phyloP scores from a whole-genome alignment of 2,888 invertebrate genomes.

The Drosophila tripunctata region DNA sequence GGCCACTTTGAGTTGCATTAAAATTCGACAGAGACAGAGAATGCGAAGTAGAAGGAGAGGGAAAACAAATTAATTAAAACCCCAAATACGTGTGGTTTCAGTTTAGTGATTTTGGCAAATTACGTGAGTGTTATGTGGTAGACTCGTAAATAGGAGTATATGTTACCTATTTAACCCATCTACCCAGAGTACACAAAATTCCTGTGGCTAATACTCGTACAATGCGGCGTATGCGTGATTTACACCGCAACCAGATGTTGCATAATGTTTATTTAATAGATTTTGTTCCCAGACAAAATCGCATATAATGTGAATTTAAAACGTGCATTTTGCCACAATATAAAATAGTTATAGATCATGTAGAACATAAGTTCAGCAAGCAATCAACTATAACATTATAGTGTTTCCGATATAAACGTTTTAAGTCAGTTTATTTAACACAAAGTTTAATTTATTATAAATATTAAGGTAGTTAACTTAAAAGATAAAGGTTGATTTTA shows the following conservation, averaged over 20 bases:
- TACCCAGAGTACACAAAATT: constrained; percentile 32
- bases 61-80: constrained; percentile 49
- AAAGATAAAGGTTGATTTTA: too few relatives aligned
- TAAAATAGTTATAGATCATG: background rate
- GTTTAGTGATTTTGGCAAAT: constrained; percentile 33
- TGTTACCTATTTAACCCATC: background rate
- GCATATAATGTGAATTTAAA: background rate
- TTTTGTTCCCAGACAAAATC: background rate
- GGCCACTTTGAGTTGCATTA: constrained; percentile 16
- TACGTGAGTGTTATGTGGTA: constrained; percentile 2
- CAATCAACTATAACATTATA: too few relatives aligned
- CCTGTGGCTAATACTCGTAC: constrained; percentile 29
- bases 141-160: background rate
- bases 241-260: constrained; percentile 40
- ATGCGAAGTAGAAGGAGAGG: background rate
- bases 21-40: background rate
- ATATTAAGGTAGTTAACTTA: too few relatives aligned
- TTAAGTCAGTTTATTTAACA: too few relatives aligned
- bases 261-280: constrained; percentile 47
- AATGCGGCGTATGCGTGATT: constrained; percentile 61
- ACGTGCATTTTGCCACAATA: background rate
- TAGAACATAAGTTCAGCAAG: background rate
- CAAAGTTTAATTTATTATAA: too few relatives aligned
- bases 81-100: constrained; percentile 21
- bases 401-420: too few relatives aligned